Conservation (phyloP, 1,140 invertebrate genomes). For the Nomia melanderi region DNA sequence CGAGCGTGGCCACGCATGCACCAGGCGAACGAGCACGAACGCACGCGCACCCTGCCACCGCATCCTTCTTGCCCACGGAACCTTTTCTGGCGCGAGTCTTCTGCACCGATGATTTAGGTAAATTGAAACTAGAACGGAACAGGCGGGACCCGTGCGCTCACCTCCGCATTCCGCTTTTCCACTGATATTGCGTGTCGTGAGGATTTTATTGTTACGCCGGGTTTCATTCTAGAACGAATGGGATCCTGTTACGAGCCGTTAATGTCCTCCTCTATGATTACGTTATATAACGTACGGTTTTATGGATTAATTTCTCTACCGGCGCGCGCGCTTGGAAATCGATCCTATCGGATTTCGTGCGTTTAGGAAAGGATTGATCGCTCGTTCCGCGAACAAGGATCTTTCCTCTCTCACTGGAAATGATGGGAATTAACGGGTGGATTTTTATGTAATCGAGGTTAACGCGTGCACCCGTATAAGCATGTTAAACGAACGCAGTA, state of each 20-base stretch:
- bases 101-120: conserved; percentile 71
- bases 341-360: too few relatives aligned
- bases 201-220: neutral
- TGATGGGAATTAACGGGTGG: too few relatives aligned
- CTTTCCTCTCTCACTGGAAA: too few relatives aligned
- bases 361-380: too few relatives aligned
- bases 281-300: neutral
- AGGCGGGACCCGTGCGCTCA: conserved; percentile 20
- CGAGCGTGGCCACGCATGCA: conserved; percentile 14
- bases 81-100: conserved; percentile 30
- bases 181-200: conserved; percentile 9
- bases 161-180: conserved; percentile 43
- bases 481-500: too few relatives aligned
- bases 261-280: neutral
- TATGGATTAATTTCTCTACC: neutral
- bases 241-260: neutral
- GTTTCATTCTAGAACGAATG: neutral
- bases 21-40: conserved; percentile 7
- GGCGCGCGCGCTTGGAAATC: too few relatives aligned
- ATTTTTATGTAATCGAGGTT: too few relatives aligned
- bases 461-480: too few relatives aligned
- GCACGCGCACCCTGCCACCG: conserved; percentile 34
- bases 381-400: too few relatives aligned
- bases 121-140: conserved; percentile 63
- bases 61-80: conserved; percentile 65